Conservation (phyloP, 2,797 vertebrate genomes). For the Tamandua tetradactyla region DNA sequence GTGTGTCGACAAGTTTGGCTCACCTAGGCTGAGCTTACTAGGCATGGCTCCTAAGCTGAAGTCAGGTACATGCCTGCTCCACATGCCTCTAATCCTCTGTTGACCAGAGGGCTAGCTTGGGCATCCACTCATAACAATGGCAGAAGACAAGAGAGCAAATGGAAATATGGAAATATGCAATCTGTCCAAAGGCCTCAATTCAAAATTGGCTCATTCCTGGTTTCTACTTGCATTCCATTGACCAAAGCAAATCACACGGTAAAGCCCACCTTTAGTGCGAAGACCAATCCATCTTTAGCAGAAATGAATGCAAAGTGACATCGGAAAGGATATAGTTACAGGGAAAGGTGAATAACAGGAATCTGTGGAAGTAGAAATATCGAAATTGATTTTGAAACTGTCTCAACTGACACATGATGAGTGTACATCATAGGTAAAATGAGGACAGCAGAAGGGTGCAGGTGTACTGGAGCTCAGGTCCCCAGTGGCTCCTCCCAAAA, state of each 20-base stretch:
- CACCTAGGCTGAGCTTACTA: neutral
- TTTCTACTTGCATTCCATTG: too few species aligned
- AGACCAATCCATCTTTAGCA: neutral
- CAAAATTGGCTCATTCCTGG: neutral
- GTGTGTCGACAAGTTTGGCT: neutral
- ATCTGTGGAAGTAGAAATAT: neutral
- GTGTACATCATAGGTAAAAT: neutral
- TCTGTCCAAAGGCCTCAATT: neutral
- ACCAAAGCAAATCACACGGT: neutral
- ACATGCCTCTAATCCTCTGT: fast-evolving
- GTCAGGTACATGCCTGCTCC: too few species aligned
- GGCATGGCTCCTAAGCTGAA: neutral
- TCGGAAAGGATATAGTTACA: fast-evolving
- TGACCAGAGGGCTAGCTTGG: neutral
- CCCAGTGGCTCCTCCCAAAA: too few species aligned
- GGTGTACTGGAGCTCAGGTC: too few species aligned
- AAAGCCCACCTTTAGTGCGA: too few species aligned
- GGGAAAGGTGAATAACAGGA: neutral
- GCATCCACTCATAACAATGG: fast-evolving
- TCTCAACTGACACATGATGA: neutral
- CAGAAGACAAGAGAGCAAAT: neutral
- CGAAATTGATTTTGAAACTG: neutral
- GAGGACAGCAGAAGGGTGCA: neutral
- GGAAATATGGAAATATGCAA: too few species aligned
- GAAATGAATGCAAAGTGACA: neutral